Base-by-base conservation (phyloP, 2,888 invertebrate genomes). In the Tromatobia lineatoria region DNA sequence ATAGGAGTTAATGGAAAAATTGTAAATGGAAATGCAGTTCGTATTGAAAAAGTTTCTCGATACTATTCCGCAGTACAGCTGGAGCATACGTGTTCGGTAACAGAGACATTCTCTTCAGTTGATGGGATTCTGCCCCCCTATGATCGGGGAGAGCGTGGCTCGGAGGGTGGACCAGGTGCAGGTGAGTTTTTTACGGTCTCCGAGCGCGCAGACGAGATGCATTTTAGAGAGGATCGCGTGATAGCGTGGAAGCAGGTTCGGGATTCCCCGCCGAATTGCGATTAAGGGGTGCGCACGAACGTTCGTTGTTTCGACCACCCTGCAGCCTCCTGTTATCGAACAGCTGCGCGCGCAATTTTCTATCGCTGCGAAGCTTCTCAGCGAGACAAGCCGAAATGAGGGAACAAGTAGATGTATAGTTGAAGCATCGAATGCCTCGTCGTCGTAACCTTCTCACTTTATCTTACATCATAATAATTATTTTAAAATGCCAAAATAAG, bases 341-440 rank as follows among this genome's bases (percentile, higher is more conserved):
- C 91, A 87, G 91, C 70, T 91, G 91, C 91, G 91, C 91, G 91
- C 91, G 91, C 91, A 91, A 70, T 83, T 83, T 61, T 78, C 38
- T 25, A 45, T 75, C 61, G 54, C 52, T 23, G 57, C 11, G 67
- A 71, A 75, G 76, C 74, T 18, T 54, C 34, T 23, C 45, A 54
- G 50, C 11, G 47, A 42, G 38, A 61, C 59, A 45, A 34, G 6
- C 64, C 64, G n/a, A 64, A 75, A 75, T 20, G 61, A 47, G 47
- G 45, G 38, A 52, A 64, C 29, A 38, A n/a, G 34, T 18, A 18
- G 15, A 71, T 42, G 7, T 57, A 23, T 54, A 38, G 0, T 38
- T 38, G 10, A 1, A 38, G 38, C 38, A 7, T 10, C 1, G 38
- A 0, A 2, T 38, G 10, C 7, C 34, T 34, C 34, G 6, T 38